Evolutionary conservation across 37 sponge, comb jelly and placozoan species (phyloP).

Genomic region (Beroe forskalii): DNA sequence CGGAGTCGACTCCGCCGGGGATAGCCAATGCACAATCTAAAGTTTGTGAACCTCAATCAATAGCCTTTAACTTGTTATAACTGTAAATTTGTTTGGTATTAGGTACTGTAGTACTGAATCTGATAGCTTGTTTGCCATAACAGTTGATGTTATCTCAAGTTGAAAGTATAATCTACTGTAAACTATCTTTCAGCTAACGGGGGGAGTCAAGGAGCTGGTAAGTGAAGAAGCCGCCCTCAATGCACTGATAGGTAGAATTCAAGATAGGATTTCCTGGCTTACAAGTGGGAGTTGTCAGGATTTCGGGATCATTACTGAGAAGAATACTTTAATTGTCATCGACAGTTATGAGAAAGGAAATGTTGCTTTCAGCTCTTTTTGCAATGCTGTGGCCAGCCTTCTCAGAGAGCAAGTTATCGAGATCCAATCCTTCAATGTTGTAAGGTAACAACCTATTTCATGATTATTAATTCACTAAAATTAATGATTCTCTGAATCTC

Average conservation of each 20-base stretch:
- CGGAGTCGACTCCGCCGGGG: too few species aligned
- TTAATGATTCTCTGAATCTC: too few species aligned
- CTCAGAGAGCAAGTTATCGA: constrained; percentile 30
- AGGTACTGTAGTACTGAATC: too few species aligned
- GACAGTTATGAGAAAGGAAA: constrained; percentile 2
- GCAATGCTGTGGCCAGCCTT: background rate
- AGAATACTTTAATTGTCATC: background rate
- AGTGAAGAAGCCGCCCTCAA: background rate
- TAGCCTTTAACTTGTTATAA: too few species aligned
- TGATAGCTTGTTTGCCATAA: too few species aligned
- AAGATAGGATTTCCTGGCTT: constrained; percentile 22
- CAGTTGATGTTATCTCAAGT: too few species aligned
- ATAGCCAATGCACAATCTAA: too few species aligned
- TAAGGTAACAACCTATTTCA: constrained; percentile 17
- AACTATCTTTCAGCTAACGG: background rate
- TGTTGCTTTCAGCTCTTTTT: constrained; percentile 28
- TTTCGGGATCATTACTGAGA: constrained; percentile 26
- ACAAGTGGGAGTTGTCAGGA: constrained; percentile 15
- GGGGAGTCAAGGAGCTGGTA: background rate
- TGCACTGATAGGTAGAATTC: background rate
- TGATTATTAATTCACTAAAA: too few species aligned
- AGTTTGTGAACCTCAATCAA: too few species aligned
- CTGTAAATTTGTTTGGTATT: too few species aligned
- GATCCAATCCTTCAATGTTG: constrained; percentile 5
- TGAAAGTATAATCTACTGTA: background rate